Base-by-base conservation (phyloP, 2,113 vertebrate species). In the Labeo catla region DNA sequence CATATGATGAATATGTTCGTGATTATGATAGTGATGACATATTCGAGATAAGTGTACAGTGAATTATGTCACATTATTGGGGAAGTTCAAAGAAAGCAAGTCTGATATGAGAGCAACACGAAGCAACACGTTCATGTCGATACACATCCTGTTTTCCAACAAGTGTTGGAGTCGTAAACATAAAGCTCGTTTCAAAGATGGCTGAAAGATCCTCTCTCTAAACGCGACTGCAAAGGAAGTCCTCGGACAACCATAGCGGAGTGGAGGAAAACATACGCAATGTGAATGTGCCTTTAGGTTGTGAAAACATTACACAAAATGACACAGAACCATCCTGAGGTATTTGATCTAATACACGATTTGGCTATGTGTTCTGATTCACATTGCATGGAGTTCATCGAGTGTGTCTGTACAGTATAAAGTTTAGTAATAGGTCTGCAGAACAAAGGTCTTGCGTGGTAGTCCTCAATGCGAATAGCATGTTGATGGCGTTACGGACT, bases 241-340 rank as follows among this genome's bases (percentile, higher is more conserved):
- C 92, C 89, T 93, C 90, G 91, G 93, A 94, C 92, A 54, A 86
- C 16, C 47, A 49, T 7, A 86, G 19, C 9, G 28, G 23, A 73
- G 66, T 66, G 52, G 10, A 63, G 49, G 61, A 36, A 57, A 66
- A 49, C 89, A 86, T 85, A 52, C 34, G 47, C 86, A 81, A 63
- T 72, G 52, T 57, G 10, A 86, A 68, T 84, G 49, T 82, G 54
- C 28, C 43, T 76, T 50, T 39, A 6, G 19, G 74, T 78, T 23
- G 21, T 61, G 28, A 57, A 84, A 76, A 83, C 28, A 8, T n/a
- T 87, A 65, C 89, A 88, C 86, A 86, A 88, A 91, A 93, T 91
- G 12, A 65, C 88, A 90, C 88, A 93, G 90, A 94, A 94, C 93
- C 90, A 94, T 94, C 95, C 94, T 95, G 94, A 94, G 94, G 92